Evolutionary conservation across 2,113 vertebrate genomes (phyloP), one percentile per base, ranked within the genome.

Genomic region (Bos indicus): DNA sequence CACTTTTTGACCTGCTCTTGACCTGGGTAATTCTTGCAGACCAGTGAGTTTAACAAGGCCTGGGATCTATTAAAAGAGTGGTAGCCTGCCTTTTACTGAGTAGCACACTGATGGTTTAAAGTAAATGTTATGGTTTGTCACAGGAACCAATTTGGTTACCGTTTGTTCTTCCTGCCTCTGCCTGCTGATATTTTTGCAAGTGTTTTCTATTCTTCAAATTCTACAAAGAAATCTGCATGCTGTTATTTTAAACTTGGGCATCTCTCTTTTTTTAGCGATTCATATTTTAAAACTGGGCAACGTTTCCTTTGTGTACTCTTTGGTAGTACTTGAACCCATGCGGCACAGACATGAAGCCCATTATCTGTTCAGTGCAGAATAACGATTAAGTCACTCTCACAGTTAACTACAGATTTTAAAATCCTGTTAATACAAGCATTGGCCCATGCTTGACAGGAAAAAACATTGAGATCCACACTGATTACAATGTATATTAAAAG

Each of bases 111-210:
- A 99, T 99, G 99, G 98, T 99, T 99, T 99, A 99, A 99, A 99
- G 99, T 99, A 99, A 99, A 99, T 99, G 99, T 99, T 99, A 99
- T 99, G 99, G 99, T 99, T 99, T 99, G 99, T 99, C 99, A 99
- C 99, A 99, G 99, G 99, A 99, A 99, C 99, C 99, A 99, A 99
- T 99, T 99, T 99, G 99, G 99, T 99, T 99, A 99, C 99, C 99
- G 99, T 99, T 99, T 99, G 99, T 99, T 99, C 99, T 99, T 99
- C 99, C 99, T 99, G 99, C 98, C 98, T 95, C 97, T 98, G 98
- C 98, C 98, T 99, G 98, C 98, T 98, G 98, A 98, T 99, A 99
- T 99, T 99, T 99, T 99, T 98, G 98, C 99, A 99, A 99, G 99
- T 99, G 99, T 99, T 99, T 99, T 99, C 99, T 99, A 99, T 99